Evolutionary conservation across 2,797 vertebrate genomes (phyloP), one percentile per base, ranked within the genome.

Genomic region (Cirrhinus mrigala): DNA sequence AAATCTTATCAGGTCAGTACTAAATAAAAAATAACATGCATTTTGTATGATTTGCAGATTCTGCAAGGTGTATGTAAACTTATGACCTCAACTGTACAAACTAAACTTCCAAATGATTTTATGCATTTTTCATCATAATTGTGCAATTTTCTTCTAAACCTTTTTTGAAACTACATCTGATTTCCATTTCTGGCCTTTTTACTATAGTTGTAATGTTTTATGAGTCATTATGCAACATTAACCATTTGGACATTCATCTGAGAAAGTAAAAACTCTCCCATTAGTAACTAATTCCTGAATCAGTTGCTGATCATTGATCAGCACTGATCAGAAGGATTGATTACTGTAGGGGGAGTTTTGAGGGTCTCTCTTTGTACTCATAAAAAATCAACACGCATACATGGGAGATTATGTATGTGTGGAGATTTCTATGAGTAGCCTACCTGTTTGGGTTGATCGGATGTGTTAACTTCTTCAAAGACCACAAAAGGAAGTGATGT

Each of bases 241-340:
- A 87, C 81, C 80, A 64, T 85, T 69, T 75, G 92, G 91, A 94
- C 92, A 86, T 91, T 86, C 90, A 93, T 93, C 71, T 92, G 94
- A 95, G 94, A 94, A 94, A 94, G 94, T 92, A 79, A 94, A 94
- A 95, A 94, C 94, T 83, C 88, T 82, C 54, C 77, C 71, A 71
- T 60, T 58, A 87, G 81, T 84, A 87, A 83, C 83, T 37, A n/a
- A 60, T 64, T 40, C 69, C 79, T 58, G 27, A n/a, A 70, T 64
- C 29, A 10, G 50, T 10, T 16, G 29, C 46, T 62, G 16, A 60
- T 79, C 16, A 33, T 18, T 10, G 6, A 50, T 37, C 37, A 11
- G 80, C 76, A 29, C 56, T 48, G 27, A 58, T 78, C 52, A 79
- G 69, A 29, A 18, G 0, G 40, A 79, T 58, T 73, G 77, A 81